Evolutionary conservation across 2,113 vertebrate genomes (phyloP), one percentile per base, ranked within the genome.

Genomic region (Ariopsis seemanni): DNA sequence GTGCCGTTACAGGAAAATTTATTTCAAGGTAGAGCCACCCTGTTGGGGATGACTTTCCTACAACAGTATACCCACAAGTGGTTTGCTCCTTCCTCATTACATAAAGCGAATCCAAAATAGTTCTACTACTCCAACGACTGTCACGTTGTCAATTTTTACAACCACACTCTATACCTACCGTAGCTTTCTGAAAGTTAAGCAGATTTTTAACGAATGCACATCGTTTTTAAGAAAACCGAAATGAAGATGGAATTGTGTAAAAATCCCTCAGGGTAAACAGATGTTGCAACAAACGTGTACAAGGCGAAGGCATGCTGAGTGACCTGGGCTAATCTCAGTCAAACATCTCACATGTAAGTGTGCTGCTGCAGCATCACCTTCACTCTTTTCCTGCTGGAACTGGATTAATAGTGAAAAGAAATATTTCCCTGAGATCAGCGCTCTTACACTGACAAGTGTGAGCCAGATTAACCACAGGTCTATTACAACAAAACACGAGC

Each of bases 321-420:
- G 69, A 78, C 57, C 55, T 57, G 69, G n/a, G 17, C 63, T 53
- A 63, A 34, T 67, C 69, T 57, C 52, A 62, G 22, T 65, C 74
- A 81, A 82, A 86, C 72, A 84, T 48, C 52, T 75, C 74, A 82
- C 48, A 85, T 5, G 50, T 62, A 72, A 63, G 65, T 14, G 52
- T 34, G 8, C 75, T 17, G 18, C 57, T 75, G 22, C 15, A 75
- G 52, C 22, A 27, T 22, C 20, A 50, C 11, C 3, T 4, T 25
- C 7, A 72, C 9, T 25, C 48, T 52, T 77, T 57, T 55, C 15
- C 77, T 9, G 11, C 10, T 60, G 22, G 7, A 60, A 20, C 34
- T 42, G 57, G 22, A 75, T 2, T 60, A 75, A 12, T 50, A 75
- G 71, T 75, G 3, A n/a, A 84, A 22, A 80, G 9, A 48, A 27